Percentiles rank a stretch among this genome's conserved stretches.
Conservation (phyloP, 2,113 vertebrate genomes). For the Alouatta palliata region DNA sequence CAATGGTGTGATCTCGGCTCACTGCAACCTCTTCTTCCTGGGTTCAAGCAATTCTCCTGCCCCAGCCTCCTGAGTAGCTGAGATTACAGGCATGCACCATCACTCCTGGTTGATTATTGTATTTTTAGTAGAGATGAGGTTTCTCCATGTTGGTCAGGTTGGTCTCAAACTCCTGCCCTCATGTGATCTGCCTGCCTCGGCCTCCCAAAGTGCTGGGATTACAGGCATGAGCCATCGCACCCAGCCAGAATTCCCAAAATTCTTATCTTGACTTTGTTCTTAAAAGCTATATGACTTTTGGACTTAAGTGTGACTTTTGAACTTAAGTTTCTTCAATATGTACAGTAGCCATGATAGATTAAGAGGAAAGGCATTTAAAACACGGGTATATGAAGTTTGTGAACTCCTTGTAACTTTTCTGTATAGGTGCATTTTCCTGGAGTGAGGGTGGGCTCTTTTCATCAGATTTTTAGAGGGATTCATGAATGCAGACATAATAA, state of each 20-base stretch:
- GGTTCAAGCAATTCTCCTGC: no score
- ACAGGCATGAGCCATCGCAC: no score
- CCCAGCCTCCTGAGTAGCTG: no score
- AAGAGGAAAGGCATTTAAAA: background rate
- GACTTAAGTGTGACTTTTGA: background rate
- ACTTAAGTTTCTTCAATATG: background rate
- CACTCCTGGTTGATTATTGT: no score
- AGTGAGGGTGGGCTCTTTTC: background rate
- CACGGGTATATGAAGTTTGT: background rate
- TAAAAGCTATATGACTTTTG: background rate
- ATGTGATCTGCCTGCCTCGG: no score
- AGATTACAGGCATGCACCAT: no score
- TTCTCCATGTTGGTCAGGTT: no score
- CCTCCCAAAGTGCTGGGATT: no score
- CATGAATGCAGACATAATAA: background rate
- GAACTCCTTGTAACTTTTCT: background rate
- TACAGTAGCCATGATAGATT: background rate
- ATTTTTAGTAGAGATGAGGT: no score
- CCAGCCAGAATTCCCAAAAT: background rate
- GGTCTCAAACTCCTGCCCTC: no score
- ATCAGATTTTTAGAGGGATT: background rate
- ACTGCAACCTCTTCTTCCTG: no score
- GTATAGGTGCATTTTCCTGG: background rate
- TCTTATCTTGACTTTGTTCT: background rate
- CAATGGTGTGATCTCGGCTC: no score